Percentiles rank a stretch among this genome's conserved stretches.
Conservation (phyloP, 2,113 vertebrate species). For the Conger conger region DNA sequence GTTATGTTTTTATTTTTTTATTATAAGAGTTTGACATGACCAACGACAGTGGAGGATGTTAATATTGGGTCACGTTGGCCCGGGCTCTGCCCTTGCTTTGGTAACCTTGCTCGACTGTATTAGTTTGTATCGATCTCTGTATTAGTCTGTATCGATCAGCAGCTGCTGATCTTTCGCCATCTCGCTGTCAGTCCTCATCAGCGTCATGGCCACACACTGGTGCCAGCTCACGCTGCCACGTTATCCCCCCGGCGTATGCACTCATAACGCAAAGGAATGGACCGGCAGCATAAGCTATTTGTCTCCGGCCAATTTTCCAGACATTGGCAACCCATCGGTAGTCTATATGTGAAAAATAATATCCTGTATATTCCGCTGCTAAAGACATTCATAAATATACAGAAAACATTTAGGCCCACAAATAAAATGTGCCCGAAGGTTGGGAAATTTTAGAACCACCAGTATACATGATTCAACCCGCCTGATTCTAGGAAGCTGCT, state of each 20-base stretch:
- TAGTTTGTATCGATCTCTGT: too few relatives aligned
- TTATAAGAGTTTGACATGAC: not conserved
- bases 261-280: not conserved
- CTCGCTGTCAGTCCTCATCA: constrained; percentile 47
- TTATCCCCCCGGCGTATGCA: not conserved
- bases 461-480: too few relatives aligned
- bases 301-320: not conserved
- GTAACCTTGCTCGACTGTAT: constrained; percentile 47
- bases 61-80: constrained; percentile 21
- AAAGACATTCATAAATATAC: too few relatives aligned
- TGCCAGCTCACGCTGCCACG: not conserved
- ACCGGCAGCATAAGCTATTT: not conserved
- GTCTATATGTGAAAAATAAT: not conserved
- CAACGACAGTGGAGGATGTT: not conserved
- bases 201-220: constrained; percentile 38
- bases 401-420: too few relatives aligned
- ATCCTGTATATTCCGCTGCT: not conserved
- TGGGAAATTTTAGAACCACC: too few relatives aligned
- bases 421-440: too few relatives aligned
- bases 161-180: constrained; percentile 27
- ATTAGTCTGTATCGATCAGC: constrained; percentile 43
- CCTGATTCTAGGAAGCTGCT: too few relatives aligned
- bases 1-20: too few relatives aligned
- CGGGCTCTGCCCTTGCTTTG: not conserved
- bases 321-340: too few relatives aligned